Conservation (phyloP, 2,797 vertebrate species). For the Knipowitschia caucasica region DNA sequence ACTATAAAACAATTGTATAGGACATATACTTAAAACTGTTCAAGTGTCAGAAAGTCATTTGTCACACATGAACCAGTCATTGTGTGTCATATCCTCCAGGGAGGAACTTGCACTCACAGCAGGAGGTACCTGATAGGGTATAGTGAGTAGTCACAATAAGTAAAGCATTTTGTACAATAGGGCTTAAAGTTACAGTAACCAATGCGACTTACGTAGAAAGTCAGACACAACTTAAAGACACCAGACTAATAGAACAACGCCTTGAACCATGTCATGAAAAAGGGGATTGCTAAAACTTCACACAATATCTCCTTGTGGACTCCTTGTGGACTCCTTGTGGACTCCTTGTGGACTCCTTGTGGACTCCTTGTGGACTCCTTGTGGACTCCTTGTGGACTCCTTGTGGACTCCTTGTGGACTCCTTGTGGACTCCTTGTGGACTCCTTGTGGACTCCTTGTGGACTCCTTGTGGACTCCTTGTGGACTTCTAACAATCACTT, state of each 20-base stretch:
- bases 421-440: background rate
- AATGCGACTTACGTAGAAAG: background rate
- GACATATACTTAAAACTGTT: slow-evolving; percentile 1
- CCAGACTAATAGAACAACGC: background rate
- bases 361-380: background rate
- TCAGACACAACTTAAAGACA: background rate
- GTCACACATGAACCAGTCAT: slow-evolving; percentile 28
- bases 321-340: background rate
- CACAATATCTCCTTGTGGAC: background rate
- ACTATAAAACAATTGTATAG: background rate
- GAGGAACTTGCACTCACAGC: slow-evolving; percentile 19
- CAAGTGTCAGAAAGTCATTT: slow-evolving; percentile 32
- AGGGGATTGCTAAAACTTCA: background rate
- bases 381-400: background rate
- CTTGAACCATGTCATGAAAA: too few relatives aligned
- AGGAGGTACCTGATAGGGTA: background rate
- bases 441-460: background rate
- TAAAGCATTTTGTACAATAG: background rate
- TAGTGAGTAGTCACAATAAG: accelerated
- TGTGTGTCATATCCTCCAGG: slow-evolving; percentile 49
- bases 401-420: background rate
- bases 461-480: too few relatives aligned
- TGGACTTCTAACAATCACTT: background rate
- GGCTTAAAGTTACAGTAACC: background rate
- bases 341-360: background rate